These are phyloP conservation scores for Aspidiotus rigidus DNA, from an alignment of 2,888 invertebrate species.

Conservation along the genomic window DNA sequence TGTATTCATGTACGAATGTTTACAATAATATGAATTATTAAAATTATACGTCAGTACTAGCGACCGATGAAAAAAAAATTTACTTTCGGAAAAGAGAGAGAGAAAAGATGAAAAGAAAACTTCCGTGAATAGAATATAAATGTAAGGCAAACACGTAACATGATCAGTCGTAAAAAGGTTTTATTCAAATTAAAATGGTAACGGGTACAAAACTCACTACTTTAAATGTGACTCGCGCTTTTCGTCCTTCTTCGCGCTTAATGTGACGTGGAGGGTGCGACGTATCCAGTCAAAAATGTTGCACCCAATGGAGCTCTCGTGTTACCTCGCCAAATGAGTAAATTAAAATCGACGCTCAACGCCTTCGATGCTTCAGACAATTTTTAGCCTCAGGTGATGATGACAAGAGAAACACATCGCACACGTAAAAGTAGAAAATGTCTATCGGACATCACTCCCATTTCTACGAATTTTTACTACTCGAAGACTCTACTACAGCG, in stretches of 20 bases:
- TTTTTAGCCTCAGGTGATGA: no score
- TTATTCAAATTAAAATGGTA: conserved; percentile 31
- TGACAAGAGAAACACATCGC: no score
- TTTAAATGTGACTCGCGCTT: conserved; percentile 18
- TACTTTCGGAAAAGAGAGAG: conserved; percentile 22
- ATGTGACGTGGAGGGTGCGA: no score
- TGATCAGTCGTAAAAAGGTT: conserved; percentile 29
- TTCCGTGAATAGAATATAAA: conserved; percentile 30
- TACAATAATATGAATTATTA: conserved; percentile 28
- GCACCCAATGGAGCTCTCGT: no score
- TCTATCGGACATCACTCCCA: no score
- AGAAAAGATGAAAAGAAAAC: conserved; percentile 25
- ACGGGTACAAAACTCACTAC: conserved; percentile 21
- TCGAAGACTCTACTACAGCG: no score
- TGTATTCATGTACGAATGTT: background rate
- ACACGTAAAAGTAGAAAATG: no score
- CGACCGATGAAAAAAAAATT: conserved; percentile 24
- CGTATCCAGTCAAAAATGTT: no score
- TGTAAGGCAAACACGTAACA: conserved; percentile 31
- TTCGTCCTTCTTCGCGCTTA: conserved; percentile 16
- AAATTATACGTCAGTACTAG: conserved; percentile 17
- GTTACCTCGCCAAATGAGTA: no score
- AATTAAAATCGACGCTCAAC: no score
- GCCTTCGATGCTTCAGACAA: no score
- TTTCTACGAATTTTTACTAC: no score